A percentile compares a stretch with the other conserved stretches of the same genome.
phyloP scores from a whole-genome alignment of 1,140 invertebrate species.

The Scylla paramamosain region DNA sequence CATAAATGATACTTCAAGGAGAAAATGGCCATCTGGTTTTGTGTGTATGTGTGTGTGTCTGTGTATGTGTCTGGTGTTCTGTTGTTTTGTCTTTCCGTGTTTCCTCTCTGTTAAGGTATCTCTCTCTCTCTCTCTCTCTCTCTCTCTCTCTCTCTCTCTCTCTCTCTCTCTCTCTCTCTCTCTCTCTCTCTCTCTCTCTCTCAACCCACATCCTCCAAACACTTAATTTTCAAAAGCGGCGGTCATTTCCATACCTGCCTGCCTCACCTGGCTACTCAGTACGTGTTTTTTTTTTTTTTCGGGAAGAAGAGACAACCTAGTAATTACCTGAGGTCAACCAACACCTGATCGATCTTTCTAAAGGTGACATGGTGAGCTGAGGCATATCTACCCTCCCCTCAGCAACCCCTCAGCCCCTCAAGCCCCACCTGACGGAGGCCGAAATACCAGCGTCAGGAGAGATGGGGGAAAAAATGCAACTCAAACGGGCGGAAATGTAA shows the following conservation, averaged over 20 bases:
- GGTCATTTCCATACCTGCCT: background rate
- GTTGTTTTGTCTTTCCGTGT: too few species aligned
- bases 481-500: background rate
- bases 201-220: too few species aligned
- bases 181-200: too few species aligned
- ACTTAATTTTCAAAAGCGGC: too few species aligned
- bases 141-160: too few species aligned
- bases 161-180: too few species aligned
- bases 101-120: too few species aligned
- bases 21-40: too few species aligned
- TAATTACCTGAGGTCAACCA: conserved; percentile 22
- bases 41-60: too few species aligned
- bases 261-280: background rate
- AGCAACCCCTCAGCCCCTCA: background rate
- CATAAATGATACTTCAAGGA: too few species aligned
- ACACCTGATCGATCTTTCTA: conserved; percentile 1
- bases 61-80: too few species aligned
- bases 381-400: background rate
- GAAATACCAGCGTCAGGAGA: background rate
- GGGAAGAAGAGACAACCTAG: background rate
- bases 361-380: background rate
- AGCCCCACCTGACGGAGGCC: background rate
- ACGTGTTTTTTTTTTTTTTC: background rate
- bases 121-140: too few species aligned
- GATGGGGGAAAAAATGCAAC: background rate